Conservation (phyloP, 2,888 invertebrate species). For the Coelinius sp. region DNA sequence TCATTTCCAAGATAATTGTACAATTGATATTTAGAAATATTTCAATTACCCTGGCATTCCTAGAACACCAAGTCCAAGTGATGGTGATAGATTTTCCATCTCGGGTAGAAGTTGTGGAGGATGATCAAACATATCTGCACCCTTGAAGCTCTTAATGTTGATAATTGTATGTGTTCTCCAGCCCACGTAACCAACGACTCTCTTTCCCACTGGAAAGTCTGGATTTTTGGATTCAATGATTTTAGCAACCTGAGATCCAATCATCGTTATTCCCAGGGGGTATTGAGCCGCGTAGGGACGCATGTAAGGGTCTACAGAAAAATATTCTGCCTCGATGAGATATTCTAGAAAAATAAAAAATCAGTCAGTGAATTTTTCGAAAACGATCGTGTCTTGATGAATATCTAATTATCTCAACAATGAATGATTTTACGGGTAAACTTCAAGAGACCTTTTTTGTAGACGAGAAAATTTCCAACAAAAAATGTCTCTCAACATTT, state of each 20-base stretch:
- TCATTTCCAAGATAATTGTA: too few relatives aligned
- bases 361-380: too few relatives aligned
- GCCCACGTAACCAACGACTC: constrained; percentile 77
- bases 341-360: constrained; percentile 72
- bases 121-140: background rate
- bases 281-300: constrained; percentile 73
- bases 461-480: too few relatives aligned
- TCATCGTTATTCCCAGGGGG: constrained; percentile 77
- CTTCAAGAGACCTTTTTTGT: too few relatives aligned
- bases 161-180: constrained; percentile 78
- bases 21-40: too few relatives aligned
- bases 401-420: too few relatives aligned
- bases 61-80: constrained; percentile 77
- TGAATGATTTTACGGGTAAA: too few relatives aligned
- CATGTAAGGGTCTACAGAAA: constrained; percentile 84
- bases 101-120: constrained; percentile 73
- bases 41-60: constrained; percentile 82
- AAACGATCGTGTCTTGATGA: too few relatives aligned
- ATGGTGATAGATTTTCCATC: constrained; percentile 74
- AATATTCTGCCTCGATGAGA: constrained; percentile 77
- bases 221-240: constrained; percentile 79
- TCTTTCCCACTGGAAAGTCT: constrained; percentile 77
- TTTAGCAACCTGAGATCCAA: constrained; percentile 81
- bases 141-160: constrained; percentile 51
- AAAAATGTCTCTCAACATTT: too few relatives aligned